Evolutionary conservation across 1,140 invertebrate genomes (phyloP).

Genomic region (Ostrea denselamellosa): DNA sequence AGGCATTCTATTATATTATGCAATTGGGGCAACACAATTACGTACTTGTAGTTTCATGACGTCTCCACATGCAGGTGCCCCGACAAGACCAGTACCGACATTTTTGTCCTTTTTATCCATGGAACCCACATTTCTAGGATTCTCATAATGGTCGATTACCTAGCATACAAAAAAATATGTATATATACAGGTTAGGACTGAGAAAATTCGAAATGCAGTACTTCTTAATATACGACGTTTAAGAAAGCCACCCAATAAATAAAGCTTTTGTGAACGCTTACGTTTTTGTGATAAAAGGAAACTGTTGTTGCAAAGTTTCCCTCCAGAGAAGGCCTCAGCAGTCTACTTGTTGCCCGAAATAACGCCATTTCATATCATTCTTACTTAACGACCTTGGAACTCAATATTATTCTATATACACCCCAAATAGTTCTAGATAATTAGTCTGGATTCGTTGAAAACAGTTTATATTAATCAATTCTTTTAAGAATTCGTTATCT

Average conservation of each 20-base stretch:
- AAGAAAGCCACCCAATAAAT: neutral
- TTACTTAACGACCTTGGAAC: constrained; percentile 13
- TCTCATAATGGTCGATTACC: constrained; percentile 99
- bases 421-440: neutral
- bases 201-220: neutral
- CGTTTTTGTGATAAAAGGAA: constrained; percentile 68
- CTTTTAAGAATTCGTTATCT: no score
- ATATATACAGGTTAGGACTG: neutral
- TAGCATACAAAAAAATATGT: constrained; percentile 75
- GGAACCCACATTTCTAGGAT: constrained; percentile 98
- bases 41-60: constrained; percentile 99
- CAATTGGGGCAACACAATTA: neutral
- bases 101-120: constrained; percentile 95
- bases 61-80: constrained; percentile 99
- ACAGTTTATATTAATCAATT: no score
- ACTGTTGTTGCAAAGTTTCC: constrained; percentile 45
- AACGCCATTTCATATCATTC: constrained; percentile 45
- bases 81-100: constrained; percentile 98
- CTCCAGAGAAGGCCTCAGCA: constrained; percentile 48
- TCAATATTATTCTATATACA: neutral
- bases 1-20: no score
- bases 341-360: constrained; percentile 30
- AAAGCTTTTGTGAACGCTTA: constrained; percentile 38
- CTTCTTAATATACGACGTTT: neutral
- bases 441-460: no score